Base-by-base conservation (phyloP, 2,797 vertebrate genomes). In the Gastrophryne carolinensis region DNA sequence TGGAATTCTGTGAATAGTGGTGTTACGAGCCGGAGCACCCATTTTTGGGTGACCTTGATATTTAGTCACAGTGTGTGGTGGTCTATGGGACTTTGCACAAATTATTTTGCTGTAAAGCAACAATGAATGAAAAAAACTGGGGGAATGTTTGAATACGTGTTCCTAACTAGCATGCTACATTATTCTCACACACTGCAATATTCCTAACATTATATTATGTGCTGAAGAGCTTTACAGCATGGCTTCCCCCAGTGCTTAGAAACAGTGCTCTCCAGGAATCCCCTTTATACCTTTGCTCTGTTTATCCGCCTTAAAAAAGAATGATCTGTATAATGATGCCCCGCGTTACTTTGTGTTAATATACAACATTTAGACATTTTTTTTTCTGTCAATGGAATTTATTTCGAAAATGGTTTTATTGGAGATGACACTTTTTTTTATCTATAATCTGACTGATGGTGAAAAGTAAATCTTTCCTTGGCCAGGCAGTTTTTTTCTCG, bases 341-440 rank as follows among this genome's bases (percentile, higher is more conserved):
- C 44, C 17, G 32, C 32, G 5, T 49, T 56, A 63, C 13, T 53
- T 21, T 53, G 64, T 53, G 34, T 53, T 53, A 13, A 52, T 62
- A 39, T 19, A 15, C 21, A 19, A 70, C 61, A 72, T 26, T 50
- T 39, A 53, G 47, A 50, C 32, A 62, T 72, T 52, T 72, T 37
- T 71, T 71, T 64, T 47, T 72, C 58, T 75, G 23, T 66, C 64
- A 29, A 30, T 57, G 24, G 30, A 27, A 67, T 49, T 57, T 34
- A 57, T 75, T 67, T 75, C 29, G 3, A 29, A 56, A 26, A 52
- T 21, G 10, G n/a, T 60, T 37, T n/a, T 47, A 9, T 44, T 44
- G 27, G 29, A 29, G 50, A 65, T 24, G 26, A 13, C 19, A 17
- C 2, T 37, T 26, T 53, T 64, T 63, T 19, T 41, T 41, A 23